These are phyloP conservation scores for Ormyrus rosae DNA, from an alignment of 2,888 invertebrate genomes.

Conservation along the genomic window DNA sequence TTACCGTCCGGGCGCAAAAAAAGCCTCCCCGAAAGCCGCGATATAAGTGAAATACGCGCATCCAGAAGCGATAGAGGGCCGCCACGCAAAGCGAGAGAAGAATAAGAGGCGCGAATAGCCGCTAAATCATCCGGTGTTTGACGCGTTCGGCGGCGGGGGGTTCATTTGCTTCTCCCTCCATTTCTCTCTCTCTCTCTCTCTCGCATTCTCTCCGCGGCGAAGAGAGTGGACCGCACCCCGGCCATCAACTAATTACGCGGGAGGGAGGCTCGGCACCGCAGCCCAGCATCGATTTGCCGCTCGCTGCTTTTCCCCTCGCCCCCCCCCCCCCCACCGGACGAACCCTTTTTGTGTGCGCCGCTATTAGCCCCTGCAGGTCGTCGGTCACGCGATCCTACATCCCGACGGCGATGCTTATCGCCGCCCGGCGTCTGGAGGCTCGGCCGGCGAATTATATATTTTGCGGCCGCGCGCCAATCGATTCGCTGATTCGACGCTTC, in stretches of 20 bases:
- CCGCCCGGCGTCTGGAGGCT: neutral
- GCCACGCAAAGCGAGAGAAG: conserved; percentile 4
- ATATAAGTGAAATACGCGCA: too few relatives aligned
- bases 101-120: neutral
- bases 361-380: conserved; percentile 20
- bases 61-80: neutral
- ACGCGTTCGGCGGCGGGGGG: neutral
- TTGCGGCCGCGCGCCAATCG: neutral
- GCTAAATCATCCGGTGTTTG: conserved; percentile 39
- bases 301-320: neutral
- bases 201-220: too few relatives aligned
- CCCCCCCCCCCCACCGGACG: neutral
- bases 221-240: conserved; percentile 63
- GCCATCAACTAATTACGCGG: conserved; percentile 70
- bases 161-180: conserved; percentile 26
- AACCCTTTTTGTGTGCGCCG: conserved; percentile 12
- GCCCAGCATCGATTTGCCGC: conserved; percentile 36
- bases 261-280: neutral
- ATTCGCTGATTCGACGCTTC: too few relatives aligned
- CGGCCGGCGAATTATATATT: neutral
- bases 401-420: neutral
- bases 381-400: neutral
- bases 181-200: too few relatives aligned
- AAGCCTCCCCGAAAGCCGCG: too few relatives aligned
- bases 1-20: too few relatives aligned